Evolutionary conservation across 2,888 invertebrate genomes (phyloP).

Genomic region (Spisula solida): DNA sequence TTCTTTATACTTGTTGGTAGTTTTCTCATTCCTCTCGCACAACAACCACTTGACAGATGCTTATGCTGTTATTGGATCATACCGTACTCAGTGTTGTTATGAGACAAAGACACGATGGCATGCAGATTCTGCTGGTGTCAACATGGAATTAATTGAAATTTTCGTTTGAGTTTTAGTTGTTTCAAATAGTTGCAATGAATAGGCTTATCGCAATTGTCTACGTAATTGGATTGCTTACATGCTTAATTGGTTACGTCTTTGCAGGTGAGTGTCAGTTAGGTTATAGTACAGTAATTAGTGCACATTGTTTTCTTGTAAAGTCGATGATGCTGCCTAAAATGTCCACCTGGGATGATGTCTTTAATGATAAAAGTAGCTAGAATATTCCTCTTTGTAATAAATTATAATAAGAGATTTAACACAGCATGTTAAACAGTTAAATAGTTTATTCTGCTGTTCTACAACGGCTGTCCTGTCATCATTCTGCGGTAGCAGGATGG

Average conservation of each 20-base stretch:
- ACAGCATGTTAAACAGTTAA: no score
- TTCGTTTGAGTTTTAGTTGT: slow-evolving; percentile 5
- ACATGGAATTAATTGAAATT: slow-evolving; percentile 27
- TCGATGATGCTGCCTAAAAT: no score
- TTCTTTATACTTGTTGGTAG: not conserved
- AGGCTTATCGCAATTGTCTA: not conserved
- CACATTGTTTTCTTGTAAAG: no score
- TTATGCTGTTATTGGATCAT: slow-evolving; percentile 19
- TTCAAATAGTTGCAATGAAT: slow-evolving; percentile 28
- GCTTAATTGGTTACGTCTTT: slow-evolving; percentile 17
- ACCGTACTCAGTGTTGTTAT: slow-evolving; percentile 22
- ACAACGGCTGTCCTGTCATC: no score
- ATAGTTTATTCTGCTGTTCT: no score
- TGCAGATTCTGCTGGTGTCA: slow-evolving; percentile 17
- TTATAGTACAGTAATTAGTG: not conserved
- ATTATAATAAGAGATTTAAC: no score
- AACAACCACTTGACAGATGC: slow-evolving; percentile 30
- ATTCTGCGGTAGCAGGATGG: no score
- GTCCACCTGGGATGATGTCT: no score
- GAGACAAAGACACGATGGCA: slow-evolving; percentile 36
- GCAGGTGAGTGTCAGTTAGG: slow-evolving; percentile 29
- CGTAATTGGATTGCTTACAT: slow-evolving; percentile 32
- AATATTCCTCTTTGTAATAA: no score
- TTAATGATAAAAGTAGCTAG: no score
- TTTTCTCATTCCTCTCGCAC: not conserved